phyloP scores from a whole-genome alignment of 2,888 invertebrate species.

The Diarsia mendica region DNA sequence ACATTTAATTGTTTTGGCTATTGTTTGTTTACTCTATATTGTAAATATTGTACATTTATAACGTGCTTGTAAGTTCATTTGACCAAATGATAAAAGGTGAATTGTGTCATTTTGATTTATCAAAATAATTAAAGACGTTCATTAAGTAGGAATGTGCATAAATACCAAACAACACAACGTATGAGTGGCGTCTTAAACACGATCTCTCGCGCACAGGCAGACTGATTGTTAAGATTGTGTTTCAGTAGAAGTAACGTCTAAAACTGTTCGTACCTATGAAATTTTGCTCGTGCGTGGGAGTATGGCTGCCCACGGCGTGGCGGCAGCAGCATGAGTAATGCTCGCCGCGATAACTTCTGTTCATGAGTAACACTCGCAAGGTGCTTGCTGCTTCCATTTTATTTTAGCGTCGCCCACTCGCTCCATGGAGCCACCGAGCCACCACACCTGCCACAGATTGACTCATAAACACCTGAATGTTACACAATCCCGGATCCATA shows the following conservation, averaged over 20 bases:
- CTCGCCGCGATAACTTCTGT: conserved; percentile 75
- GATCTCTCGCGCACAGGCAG: conserved; percentile 50
- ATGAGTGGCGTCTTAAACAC: conserved; percentile 35
- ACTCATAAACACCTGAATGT: conserved; percentile 86
- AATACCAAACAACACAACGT: conserved; percentile 15
- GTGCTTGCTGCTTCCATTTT: conserved; percentile 80
- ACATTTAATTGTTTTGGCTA: conserved; percentile 30
- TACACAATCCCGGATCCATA: conserved; percentile 80
- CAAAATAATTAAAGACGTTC: conserved; percentile 17
- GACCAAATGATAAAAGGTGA: conserved; percentile 10
- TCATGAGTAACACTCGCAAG: conserved; percentile 82
- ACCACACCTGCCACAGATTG: conserved; percentile 85
- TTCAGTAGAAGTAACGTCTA: conserved; percentile 75
- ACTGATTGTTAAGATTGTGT: conserved; percentile 69
- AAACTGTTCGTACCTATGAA: conserved; percentile 83
- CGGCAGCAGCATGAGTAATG: conserved; percentile 85
- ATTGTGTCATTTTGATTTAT: conserved; percentile 21
- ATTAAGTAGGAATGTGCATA: conserved; percentile 21
- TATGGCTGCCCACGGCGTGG: conserved; percentile 75
- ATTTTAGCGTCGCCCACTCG: conserved; percentile 88
- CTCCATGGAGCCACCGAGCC: conserved; percentile 78
- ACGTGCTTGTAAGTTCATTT: conserved; percentile 1
- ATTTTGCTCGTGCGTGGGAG: conserved; percentile 88
- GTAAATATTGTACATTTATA: conserved; percentile 25
- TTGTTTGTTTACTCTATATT: conserved; percentile 31